Base-by-base conservation (phyloP, 2,888 invertebrate species). In the Macaria notata region DNA sequence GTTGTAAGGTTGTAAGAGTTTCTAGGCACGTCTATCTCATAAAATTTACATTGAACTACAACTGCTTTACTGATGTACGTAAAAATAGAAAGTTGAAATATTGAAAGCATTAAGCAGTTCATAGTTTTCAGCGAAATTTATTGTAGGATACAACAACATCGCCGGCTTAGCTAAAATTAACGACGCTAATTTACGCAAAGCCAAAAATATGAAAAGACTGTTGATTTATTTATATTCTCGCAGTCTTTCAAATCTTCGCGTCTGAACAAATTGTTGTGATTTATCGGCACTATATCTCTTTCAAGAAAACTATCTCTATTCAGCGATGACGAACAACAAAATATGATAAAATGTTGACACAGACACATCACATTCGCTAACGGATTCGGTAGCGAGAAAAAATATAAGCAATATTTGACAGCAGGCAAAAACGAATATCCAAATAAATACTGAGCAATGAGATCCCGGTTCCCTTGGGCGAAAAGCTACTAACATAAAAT, bases 381-480 rank as follows among this genome's bases (percentile, higher is more conserved):
- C 53, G 48, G 31, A 33, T 51, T 53, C 49, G 56, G 53, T 61
- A 56, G 49, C 54, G 51, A 61, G 51, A 61, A 59, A 19, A 19
- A 61, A 61, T 59, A 55, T 49, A 51, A 54, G 57, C 59, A 63
- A 63, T 65, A 62, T 61, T 47, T 52, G 57, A 59, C 53, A 59
- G 59, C 51, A 44, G 48, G 56, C 56, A 54, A 57, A 51, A 60
- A 60, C 54, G 61, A 59, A 63, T 60, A 65, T 58, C 38, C 59
- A 63, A 65, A 65, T 59, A 61, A 63, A 63, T 58, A 57, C 56
- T 30, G 54, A 50, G 47, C 55, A 62, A 62, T 56, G 55, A 62
- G 58, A 56, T 56, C 53, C 54, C 56, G 56, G 49, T 50, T 59
- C 54, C 54, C 59, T 45, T 8, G 54, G 48, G 54, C 44, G 44